Evolutionary conservation across 2,113 vertebrate genomes (phyloP).

Genomic region (Gracilinanus agilis): DNA sequence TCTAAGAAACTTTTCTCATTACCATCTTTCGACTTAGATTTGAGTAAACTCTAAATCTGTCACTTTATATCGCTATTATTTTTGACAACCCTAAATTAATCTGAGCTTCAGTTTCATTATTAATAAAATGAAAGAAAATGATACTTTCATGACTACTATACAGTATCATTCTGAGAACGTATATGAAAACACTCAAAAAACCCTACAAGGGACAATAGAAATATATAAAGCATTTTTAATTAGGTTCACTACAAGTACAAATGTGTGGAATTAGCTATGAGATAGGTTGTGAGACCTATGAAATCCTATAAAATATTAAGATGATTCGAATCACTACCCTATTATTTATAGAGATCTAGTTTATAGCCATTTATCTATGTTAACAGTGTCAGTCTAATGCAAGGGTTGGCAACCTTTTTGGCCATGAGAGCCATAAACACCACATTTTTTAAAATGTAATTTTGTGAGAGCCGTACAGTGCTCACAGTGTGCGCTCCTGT

Average conservation of each 20-base stretch:
- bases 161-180: not conserved
- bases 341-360: not conserved
- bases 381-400: not conserved
- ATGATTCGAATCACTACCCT: not conserved
- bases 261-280: not conserved
- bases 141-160: not conserved
- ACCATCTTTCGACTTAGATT: not conserved
- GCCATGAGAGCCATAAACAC: too few species aligned
- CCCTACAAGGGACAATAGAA: not conserved
- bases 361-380: not conserved
- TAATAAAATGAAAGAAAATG: not conserved
- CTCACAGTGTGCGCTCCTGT: too few species aligned
- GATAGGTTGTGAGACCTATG: not conserved
- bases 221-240: not conserved
- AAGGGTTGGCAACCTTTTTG: too few species aligned
- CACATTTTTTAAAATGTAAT: too few species aligned
- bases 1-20: not conserved
- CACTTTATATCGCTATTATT: not conserved
- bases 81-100: not conserved
- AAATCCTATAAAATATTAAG: not conserved
- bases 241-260: not conserved
- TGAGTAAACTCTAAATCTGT: not conserved
- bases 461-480: too few species aligned
- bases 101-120: not conserved
- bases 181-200: not conserved